Conservation (phyloP, 2,113 vertebrate species). For the Mungos mungo region DNA sequence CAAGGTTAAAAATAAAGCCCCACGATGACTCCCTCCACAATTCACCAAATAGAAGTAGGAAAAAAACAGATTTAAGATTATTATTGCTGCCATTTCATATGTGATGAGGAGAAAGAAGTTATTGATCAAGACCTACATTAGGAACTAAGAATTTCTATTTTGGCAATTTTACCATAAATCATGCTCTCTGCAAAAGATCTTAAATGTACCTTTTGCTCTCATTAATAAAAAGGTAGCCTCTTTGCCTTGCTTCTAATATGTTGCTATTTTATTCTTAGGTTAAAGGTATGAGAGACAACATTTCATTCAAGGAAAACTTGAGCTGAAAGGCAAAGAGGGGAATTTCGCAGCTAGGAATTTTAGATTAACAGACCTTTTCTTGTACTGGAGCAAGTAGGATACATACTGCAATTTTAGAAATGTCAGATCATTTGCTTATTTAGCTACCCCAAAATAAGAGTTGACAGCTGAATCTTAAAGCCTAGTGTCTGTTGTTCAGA, state of each 20-base stretch:
- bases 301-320: constrained; percentile 55
- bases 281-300: constrained; percentile 31
- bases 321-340: background rate
- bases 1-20: background rate
- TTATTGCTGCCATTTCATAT: background rate
- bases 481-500: background rate
- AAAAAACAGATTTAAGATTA: background rate
- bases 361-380: constrained; percentile 53
- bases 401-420: constrained; percentile 45
- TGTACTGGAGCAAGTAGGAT: constrained; percentile 5
- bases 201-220: background rate
- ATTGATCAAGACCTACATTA: background rate
- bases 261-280: constrained; percentile 46
- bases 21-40: background rate
- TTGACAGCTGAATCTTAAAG: constrained; percentile 23
- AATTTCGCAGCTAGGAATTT: constrained; percentile 50
- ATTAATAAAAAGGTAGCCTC: background rate
- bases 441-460: constrained; percentile 40
- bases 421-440: constrained; percentile 44
- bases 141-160: background rate
- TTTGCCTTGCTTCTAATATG: background rate
- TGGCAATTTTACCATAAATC: background rate
- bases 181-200: background rate
- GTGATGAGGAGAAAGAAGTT: background rate
- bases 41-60: background rate